Evolutionary conservation across 2,113 vertebrate species (phyloP), one percentile per base, ranked within the genome.

Genomic region (Axis porcinus): DNA sequence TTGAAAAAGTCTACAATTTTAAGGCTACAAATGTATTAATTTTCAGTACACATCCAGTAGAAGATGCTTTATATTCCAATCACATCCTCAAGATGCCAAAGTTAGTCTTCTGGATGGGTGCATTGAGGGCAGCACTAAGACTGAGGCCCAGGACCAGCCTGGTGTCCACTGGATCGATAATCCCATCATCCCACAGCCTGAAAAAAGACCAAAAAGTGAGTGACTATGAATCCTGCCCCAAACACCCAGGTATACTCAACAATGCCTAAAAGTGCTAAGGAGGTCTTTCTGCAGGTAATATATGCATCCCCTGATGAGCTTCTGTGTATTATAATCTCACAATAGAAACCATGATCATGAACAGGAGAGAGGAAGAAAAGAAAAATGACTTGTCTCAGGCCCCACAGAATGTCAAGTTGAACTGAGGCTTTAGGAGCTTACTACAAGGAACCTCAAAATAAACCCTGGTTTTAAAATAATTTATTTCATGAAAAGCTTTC

Each of bases 181-280:
- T 99, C 47, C 99, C 99, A 2, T 99, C 99, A 96, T 99, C 99
- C 99, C 99, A 99, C 43, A 99, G 98, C 96, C 99, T 99, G 98
- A 84, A 54, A 55, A 98, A 86, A 98, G 17, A 98, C 5, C 7
- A 60, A 33, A 85, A 97, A 45, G 17, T 0, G 23, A 50, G 19
- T 97, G 52, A 97, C 45, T 47, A 86, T 1, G 25, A 97, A 84
- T 7, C 27, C 13, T n/a, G 52, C 91, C 89, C 60, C 14, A 28
- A 60, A 50, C 45, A 16, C 33, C 76, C 79, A 52, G 74, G 52
- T 70, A 64, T 30, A 83, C 12, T 43, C 13, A 16, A 16, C 47
- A 33, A 33, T 1, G 2, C n/a, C 57, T 40, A n/a, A n/a, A 93
- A 86, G 43, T 16, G 3, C n/a, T 11, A 6, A 40, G 47, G 10